These are phyloP conservation scores for Incurvaria masculella DNA, from an alignment of 2,888 invertebrate genomes.

Conservation along the genomic window DNA sequence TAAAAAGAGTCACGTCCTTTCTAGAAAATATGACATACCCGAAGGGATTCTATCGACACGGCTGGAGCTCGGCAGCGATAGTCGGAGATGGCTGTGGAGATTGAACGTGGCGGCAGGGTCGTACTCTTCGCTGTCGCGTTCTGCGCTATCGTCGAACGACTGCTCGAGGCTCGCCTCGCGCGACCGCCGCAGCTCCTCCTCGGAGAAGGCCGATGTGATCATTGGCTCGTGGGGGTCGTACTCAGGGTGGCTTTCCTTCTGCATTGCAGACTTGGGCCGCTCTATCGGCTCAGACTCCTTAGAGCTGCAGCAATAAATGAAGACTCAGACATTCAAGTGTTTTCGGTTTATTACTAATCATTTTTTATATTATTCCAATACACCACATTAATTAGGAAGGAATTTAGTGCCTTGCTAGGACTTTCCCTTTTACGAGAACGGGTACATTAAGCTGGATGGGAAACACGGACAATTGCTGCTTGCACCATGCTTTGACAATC, in stretches of 20 bases:
- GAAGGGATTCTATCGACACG: background rate
- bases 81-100: too few species aligned
- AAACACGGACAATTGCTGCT: too few species aligned
- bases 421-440: too few species aligned
- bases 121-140: slow-evolving; percentile 28
- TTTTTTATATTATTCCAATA: too few species aligned
- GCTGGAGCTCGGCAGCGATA: background rate
- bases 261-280: slow-evolving; percentile 46
- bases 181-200: slow-evolving; percentile 44
- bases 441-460: too few species aligned
- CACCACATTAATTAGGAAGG: too few species aligned
- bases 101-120: slow-evolving; percentile 21
- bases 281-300: slow-evolving; percentile 48
- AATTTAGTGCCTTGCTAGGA: too few species aligned
- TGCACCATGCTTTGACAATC: too few species aligned
- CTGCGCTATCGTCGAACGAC: slow-evolving; percentile 29
- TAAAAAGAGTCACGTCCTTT: too few species aligned
- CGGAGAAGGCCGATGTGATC: slow-evolving; percentile 50
- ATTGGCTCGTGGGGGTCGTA: slow-evolving; percentile 51
- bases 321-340: too few species aligned
- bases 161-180: slow-evolving; percentile 43
- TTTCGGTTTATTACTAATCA: too few species aligned
- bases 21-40: too few species aligned
- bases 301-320: slow-evolving; percentile 26
- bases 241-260: slow-evolving; percentile 44